Conservation (phyloP, 2,113 vertebrate species). For the Phyllostomus hastatus region DNA sequence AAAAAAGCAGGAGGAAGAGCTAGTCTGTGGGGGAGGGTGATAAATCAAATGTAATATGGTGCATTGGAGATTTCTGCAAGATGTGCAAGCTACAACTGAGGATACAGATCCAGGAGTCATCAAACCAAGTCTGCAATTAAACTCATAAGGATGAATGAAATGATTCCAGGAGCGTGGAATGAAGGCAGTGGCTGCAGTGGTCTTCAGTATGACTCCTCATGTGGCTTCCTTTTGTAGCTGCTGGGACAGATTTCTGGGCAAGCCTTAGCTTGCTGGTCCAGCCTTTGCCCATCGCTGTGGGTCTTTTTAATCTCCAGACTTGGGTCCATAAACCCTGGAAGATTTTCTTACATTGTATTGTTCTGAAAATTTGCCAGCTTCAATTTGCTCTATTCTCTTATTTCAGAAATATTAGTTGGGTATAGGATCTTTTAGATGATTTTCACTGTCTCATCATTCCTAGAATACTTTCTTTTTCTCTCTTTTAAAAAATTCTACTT, state of each 20-base stretch:
- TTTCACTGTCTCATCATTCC: background rate
- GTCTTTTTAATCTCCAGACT: background rate
- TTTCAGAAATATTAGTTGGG: background rate
- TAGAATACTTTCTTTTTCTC: background rate
- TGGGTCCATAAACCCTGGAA: background rate
- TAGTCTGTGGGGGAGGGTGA: background rate
- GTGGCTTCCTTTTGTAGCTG: background rate
- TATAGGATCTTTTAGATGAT: background rate
- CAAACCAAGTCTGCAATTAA: background rate
- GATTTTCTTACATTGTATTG: background rate
- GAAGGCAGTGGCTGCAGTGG: background rate
- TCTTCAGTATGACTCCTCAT: background rate
- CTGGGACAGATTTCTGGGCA: too few species aligned
- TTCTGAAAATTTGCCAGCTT: background rate
- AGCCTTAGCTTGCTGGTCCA: too few species aligned
- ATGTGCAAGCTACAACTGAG: background rate
- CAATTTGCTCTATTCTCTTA: background rate
- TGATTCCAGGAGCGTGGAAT: background rate
- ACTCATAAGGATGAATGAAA: background rate
- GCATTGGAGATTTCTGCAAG: background rate
- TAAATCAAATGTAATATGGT: background rate
- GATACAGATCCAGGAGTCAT: background rate
- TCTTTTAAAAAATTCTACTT: background rate
- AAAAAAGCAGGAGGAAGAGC: background rate
- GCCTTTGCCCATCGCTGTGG: background rate